These are phyloP conservation scores for Stictonetta naevosa DNA, from an alignment of 2,113 vertebrate genomes.

Conservation along the genomic window DNA sequence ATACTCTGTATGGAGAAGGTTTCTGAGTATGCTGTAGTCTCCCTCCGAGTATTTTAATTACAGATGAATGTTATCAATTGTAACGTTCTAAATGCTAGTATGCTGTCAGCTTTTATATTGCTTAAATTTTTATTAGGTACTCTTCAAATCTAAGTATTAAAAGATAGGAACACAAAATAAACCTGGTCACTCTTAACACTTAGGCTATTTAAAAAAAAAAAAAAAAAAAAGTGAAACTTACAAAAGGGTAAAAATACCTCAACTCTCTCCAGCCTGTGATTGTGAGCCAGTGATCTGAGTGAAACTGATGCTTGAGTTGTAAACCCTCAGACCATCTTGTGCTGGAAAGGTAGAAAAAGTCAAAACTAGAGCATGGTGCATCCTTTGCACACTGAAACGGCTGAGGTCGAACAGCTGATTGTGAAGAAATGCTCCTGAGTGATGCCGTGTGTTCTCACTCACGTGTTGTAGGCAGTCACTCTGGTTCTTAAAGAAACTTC, in stretches of 20 bases:
- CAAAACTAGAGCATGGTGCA: fast-evolving
- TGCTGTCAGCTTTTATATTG: background rate
- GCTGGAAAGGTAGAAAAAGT: background rate
- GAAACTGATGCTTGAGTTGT: background rate
- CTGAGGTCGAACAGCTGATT: background rate
- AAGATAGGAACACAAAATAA: background rate
- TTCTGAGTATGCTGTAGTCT: background rate
- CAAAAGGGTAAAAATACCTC: background rate
- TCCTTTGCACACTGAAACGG: background rate
- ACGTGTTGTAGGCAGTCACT: background rate
- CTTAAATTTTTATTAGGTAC: background rate
- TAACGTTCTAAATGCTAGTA: background rate
- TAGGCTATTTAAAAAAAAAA: background rate
- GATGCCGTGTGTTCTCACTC: background rate
- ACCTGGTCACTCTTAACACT: background rate
- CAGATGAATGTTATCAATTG: background rate
- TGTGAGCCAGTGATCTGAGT: background rate
- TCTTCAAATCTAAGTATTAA: background rate
- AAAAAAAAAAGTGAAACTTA: background rate
- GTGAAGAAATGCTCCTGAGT: background rate
- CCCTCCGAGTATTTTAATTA: background rate
- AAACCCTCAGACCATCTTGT: background rate
- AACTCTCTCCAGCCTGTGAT: background rate
- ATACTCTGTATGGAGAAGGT: background rate
- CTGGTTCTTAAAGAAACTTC: background rate